Evolutionary conservation across 2,888 invertebrate species (phyloP).

Genomic region (Apodemia duryi): DNA sequence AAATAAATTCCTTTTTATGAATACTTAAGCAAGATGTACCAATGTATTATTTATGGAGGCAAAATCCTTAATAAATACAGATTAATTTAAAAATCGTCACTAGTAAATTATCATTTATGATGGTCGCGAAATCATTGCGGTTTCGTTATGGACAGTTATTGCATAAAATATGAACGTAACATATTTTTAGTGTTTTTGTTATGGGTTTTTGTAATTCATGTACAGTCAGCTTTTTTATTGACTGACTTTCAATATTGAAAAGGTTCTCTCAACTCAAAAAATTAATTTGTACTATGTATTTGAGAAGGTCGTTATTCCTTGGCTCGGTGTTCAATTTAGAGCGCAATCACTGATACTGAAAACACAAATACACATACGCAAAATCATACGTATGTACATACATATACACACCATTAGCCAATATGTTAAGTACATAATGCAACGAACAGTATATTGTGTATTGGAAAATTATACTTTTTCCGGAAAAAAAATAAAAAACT

Average conservation of each 20-base stretch:
- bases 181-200: conserved; percentile 16
- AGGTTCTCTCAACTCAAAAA: not conserved
- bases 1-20: conserved; percentile 7
- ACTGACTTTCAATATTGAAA: not conserved
- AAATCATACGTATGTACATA: no score
- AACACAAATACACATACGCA: no score
- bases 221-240: not conserved
- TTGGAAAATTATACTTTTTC: no score
- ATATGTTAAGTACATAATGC: no score
- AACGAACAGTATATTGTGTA: no score
- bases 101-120: conserved; percentile 9
- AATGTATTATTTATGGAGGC: conserved; percentile 13
- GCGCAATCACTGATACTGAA: no score
- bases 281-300: not conserved
- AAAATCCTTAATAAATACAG: conserved; percentile 13
- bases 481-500: no score
- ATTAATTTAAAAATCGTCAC: conserved; percentile 13
- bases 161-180: conserved; percentile 43
- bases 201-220: not conserved
- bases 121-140: conserved; percentile 10
- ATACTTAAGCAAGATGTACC: conserved; percentile 13
- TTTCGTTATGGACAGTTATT: conserved; percentile 50
- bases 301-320: no score
- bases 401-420: no score
- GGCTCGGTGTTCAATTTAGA: no score